Conservation (phyloP, 2,797 vertebrate genomes). For the Sebastes nivosus region DNA sequence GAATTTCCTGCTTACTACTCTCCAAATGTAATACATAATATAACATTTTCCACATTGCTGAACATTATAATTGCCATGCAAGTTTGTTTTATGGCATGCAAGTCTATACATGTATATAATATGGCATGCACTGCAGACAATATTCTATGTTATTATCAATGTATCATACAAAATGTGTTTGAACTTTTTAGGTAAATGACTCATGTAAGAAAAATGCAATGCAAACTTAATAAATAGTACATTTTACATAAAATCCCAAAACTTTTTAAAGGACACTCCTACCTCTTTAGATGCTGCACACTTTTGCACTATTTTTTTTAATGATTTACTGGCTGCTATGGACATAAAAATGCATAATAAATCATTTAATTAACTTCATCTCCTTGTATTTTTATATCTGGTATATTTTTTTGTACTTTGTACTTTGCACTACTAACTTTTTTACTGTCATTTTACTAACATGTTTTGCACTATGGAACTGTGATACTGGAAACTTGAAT, state of each 20-base stretch:
- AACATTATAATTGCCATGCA: neutral
- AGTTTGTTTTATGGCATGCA: neutral
- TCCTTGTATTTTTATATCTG: too few species aligned
- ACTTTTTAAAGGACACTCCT: neutral
- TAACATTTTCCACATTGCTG: neutral
- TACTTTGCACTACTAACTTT: too few species aligned
- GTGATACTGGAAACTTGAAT: too few species aligned
- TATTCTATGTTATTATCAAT: too few species aligned
- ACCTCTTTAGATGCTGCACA: neutral
- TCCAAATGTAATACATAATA: neutral
- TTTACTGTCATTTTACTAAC: too few species aligned
- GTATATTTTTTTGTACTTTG: too few species aligned
- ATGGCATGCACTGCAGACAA: neutral
- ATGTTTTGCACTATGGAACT: too few species aligned
- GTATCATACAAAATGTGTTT: neutral
- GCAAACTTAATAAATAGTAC: neutral
- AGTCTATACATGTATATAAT: neutral
- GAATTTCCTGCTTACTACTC: constrained; percentile 6
- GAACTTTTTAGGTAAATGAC: neutral
- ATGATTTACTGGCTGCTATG: neutral
- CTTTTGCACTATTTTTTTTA: neutral
- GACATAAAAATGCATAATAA: neutral
- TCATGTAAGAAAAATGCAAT: neutral
- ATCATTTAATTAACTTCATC: neutral
- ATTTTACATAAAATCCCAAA: neutral